Evolutionary conservation across 2,113 vertebrate genomes (phyloP).

Genomic region (Dicerorhinus sumatrensis): DNA sequence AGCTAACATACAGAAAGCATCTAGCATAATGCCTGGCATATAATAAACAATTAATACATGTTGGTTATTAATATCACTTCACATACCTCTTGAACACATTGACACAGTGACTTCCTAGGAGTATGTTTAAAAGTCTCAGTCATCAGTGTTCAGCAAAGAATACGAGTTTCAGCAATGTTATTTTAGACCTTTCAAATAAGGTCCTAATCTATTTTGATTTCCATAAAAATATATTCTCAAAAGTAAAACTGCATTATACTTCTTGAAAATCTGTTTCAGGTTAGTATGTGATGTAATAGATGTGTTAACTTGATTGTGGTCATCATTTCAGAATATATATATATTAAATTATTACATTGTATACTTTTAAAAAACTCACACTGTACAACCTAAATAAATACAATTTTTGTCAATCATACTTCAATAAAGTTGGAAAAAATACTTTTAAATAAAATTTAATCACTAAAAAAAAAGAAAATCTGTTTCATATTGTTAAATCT

Average conservation of each 20-base stretch:
- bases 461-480: neutral
- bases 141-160: neutral
- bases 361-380: neutral
- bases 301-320: neutral
- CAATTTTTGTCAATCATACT: neutral
- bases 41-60: neutral
- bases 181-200: neutral
- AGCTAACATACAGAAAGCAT: neutral
- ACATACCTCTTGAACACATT: neutral
- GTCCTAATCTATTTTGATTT: conserved; percentile 3
- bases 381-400: neutral
- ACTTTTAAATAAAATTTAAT: neutral
- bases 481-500: neutral
- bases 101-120: neutral
- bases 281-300: neutral
- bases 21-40: neutral
- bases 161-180: neutral
- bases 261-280: neutral
- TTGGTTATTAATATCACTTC: neutral
- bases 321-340: neutral
- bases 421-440: neutral
- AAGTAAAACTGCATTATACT: neutral
- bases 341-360: neutral
- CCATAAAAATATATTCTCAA: neutral
- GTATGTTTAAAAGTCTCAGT: neutral